Evolutionary conservation across 1,140 invertebrate species (phyloP).

Genomic region (Neodiprion fabricii): DNA sequence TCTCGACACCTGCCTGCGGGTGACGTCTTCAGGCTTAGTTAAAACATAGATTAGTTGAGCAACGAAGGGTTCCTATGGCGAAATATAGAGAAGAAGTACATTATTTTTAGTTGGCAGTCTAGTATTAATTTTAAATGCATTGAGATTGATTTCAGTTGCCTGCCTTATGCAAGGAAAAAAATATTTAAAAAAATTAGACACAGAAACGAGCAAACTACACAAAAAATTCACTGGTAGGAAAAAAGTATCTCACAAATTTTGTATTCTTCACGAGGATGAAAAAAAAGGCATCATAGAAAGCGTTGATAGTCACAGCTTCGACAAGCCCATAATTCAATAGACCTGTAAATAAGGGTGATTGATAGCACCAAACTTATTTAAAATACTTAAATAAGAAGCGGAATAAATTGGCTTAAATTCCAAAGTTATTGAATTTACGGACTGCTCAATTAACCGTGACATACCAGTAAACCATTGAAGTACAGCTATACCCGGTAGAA

Average conservation of each 20-base stretch:
- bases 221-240: conserved; percentile 10
- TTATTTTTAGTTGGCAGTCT: not conserved
- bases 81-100: conserved; percentile 18
- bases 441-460: conserved; percentile 16
- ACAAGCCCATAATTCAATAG: conserved; percentile 48
- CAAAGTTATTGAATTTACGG: conserved; percentile 10
- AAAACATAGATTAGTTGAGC: conserved; percentile 51
- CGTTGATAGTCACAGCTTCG: conserved; percentile 43
- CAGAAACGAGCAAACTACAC: not conserved
- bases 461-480: conserved; percentile 53
- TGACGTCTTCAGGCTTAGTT: conserved; percentile 56
- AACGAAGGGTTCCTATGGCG: conserved; percentile 40
- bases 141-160: too few relatives aligned
- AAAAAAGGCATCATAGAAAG: conserved; percentile 52
- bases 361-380: too few relatives aligned
- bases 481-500: conserved; percentile 33
- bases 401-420: not conserved
- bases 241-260: conserved; percentile 40
- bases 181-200: conserved; percentile 15
- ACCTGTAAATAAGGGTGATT: conserved; percentile 30
- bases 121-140: too few relatives aligned
- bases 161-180: not conserved
- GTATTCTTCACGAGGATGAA: conserved; percentile 39
- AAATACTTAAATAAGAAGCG: conserved; percentile 16
- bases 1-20: conserved; percentile 46